Base-by-base conservation (phyloP, 2,888 invertebrate genomes). In the Crioceris asparagi region DNA sequence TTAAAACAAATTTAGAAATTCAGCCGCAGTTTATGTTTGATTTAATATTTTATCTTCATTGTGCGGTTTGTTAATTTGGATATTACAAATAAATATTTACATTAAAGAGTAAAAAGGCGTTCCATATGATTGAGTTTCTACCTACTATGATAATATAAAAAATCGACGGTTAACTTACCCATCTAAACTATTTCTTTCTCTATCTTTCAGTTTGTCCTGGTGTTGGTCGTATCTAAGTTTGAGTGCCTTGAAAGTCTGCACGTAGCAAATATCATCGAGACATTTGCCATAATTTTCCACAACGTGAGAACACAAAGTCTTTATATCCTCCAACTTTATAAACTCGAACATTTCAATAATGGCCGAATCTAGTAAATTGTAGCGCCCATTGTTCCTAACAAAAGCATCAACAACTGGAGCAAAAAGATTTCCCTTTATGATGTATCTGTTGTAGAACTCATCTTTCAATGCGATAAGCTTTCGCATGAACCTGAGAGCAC, bases 331-430 rank as follows among this genome's bases (percentile, higher is more conserved):
- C 66, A 86, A 68, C 72, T 88, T 90, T 49, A 99, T 93, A 68
- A 91, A 98, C 70, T 99, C 98, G 70, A 99, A 99, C 74, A 99
- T 79, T 70, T 99, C 98, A 64, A 98, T 76, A 64, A 98, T 90
- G 48, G 98, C 97, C 17, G 97, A 98, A 68, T 99, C 98, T 53
- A 99, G 72, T 53, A 99, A 78, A 71, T 99, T 99, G 69, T 99
- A 99, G 58, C 96, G 79, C 57, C 91, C 90, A 64, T 96, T 94
- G 70, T 99, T 99, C 57, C 84, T 79, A 55, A 88, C 79, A 66
- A 98, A 94, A 49, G 94, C 90, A 64, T 94, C 93, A 52, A 97
- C 84, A 39, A 99, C 91, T 19, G 93, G 93, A 51, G 87, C 85
- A 67, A 99, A 91, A 39, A 97, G 74, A 68, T 91, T 90, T 45